Conservation (phyloP, 1,140 invertebrate genomes). For the Trichogramma pretiosum region DNA sequence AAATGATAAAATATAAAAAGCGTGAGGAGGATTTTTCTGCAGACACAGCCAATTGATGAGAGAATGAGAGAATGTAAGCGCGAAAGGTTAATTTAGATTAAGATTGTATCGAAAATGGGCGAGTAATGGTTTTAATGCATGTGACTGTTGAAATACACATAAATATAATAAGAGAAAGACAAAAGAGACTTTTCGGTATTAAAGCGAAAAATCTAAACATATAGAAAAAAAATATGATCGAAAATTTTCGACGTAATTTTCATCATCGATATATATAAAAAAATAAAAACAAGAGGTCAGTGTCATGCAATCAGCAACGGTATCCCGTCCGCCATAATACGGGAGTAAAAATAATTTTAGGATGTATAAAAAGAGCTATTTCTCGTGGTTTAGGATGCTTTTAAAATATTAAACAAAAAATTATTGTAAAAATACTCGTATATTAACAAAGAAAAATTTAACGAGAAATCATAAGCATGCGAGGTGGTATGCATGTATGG, state of each 20-base stretch:
- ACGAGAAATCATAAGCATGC: constrained; percentile 15
- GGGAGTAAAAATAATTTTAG: constrained; percentile 39
- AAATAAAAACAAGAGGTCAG: too few relatives aligned
- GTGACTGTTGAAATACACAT: too few relatives aligned
- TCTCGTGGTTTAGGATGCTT: constrained; percentile 36
- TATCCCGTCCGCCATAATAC: constrained; percentile 35
- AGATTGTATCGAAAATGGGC: constrained; percentile 21
- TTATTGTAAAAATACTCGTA: constrained; percentile 38
- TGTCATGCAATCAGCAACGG: constrained; percentile 17
- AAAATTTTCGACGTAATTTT: constrained; percentile 20
- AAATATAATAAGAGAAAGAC: constrained; percentile 20
- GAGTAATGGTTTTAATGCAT: constrained; percentile 25
- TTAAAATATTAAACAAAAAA: constrained; percentile 35
- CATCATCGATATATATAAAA: too few relatives aligned
- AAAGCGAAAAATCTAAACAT: neutral
- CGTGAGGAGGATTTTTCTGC: constrained; percentile 18
- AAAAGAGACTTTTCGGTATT: constrained; percentile 10
- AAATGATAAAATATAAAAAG: constrained; percentile 9
- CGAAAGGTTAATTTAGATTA: constrained; percentile 19
- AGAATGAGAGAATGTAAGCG: constrained; percentile 18
- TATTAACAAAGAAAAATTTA: constrained; percentile 21
- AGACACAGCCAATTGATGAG: constrained; percentile 8
- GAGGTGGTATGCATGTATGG: neutral
- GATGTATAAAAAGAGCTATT: constrained; percentile 36
- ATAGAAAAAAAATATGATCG: constrained; percentile 9